phyloP scores from a whole-genome alignment of 1,140 invertebrate species.

The Mamestra configurata region DNA sequence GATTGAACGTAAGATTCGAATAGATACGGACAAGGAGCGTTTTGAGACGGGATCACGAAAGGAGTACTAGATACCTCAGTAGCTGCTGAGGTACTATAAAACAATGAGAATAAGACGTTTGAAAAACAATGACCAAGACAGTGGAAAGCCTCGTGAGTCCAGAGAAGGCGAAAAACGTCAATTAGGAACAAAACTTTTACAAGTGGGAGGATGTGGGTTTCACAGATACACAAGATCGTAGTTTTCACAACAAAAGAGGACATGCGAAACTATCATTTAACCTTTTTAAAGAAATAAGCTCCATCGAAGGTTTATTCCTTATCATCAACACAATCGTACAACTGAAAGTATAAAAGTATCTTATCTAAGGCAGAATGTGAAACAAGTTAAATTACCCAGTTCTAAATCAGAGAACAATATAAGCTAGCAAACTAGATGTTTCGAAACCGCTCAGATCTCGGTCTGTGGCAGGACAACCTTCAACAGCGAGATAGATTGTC shows the following conservation, averaged over 20 bases:
- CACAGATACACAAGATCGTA: background rate
- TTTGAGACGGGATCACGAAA: background rate
- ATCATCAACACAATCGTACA: too few relatives aligned
- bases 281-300: too few relatives aligned
- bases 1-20: background rate
- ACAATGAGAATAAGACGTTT: too few relatives aligned
- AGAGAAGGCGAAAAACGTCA: slow-evolving; percentile 12
- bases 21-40: background rate
- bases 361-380: too few relatives aligned
- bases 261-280: background rate
- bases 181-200: slow-evolving; percentile 14
- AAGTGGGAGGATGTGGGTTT: background rate
- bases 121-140: background rate
- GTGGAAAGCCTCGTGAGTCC: background rate
- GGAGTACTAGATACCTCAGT: background rate
- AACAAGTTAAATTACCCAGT: too few relatives aligned
- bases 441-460: slow-evolving; percentile 44
- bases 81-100: too few relatives aligned
- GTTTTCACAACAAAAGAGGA: background rate
- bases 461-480: slow-evolving; percentile 60
- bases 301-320: too few relatives aligned
- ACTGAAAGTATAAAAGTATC: too few relatives aligned
- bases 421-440: slow-evolving; percentile 20
- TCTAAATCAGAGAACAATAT: slow-evolving; percentile 27
- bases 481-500: slow-evolving; percentile 72